A percentile compares a stretch with the other conserved stretches of the same genome.
phyloP scores from a whole-genome alignment of 1,140 invertebrate species.

The Drosophila nigrodunni region DNA sequence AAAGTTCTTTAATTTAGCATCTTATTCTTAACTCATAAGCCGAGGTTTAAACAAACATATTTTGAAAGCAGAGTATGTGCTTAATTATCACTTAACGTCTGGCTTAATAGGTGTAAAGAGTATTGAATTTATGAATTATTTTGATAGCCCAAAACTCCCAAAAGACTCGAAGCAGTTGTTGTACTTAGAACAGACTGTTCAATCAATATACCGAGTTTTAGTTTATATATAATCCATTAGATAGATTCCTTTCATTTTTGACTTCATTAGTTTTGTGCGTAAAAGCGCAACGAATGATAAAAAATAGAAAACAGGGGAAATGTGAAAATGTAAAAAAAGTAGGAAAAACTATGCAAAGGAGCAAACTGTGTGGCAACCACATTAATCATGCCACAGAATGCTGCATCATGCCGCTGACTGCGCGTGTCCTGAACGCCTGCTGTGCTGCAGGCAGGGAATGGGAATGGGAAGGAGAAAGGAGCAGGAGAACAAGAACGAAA shows the following conservation, averaged over 20 bases:
- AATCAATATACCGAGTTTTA: no score
- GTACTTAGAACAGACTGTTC: no score
- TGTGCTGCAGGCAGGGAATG: neutral
- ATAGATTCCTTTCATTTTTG: neutral
- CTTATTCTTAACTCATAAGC: no score
- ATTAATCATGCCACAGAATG: slow-evolving; percentile 50
- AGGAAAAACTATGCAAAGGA: neutral
- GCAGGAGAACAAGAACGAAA: neutral
- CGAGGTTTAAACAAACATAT: no score
- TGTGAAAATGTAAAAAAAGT: neutral
- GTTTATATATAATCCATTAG: no score
- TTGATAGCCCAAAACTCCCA: no score
- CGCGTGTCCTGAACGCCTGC: slow-evolving; percentile 46
- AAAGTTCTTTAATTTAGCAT: no score
- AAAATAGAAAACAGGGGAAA: neutral
- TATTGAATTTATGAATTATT: no score
- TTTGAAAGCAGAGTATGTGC: no score
- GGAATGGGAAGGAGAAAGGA: neutral
- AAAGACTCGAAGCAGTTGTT: no score
- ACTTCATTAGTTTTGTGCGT: slow-evolving; percentile 38
- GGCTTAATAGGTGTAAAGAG: no score
- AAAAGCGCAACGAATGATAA: slow-evolving; percentile 41
- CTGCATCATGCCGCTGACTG: slow-evolving; percentile 49
- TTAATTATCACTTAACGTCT: no score
- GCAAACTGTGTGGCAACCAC: slow-evolving; percentile 12